Base-by-base conservation (phyloP, 2,797 vertebrate genomes). In the Streptopelia turtur region DNA sequence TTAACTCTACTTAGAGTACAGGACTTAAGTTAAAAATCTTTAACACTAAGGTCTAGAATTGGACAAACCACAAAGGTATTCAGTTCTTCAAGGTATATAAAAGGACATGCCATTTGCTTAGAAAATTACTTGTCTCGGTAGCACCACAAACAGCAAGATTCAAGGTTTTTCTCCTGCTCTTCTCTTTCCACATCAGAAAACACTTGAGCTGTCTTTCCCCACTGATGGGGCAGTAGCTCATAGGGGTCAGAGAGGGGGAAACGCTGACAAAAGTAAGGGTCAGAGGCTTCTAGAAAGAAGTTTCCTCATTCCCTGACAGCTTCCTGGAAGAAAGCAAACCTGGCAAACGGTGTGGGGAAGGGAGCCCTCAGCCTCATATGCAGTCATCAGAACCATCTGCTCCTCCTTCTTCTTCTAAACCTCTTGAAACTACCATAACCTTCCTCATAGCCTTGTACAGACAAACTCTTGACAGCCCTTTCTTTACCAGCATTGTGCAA, bases 171-270 rank as follows among this genome's bases (percentile, higher is more conserved):
- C 13, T 78, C 24, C 13, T n/a, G 15, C 35, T 92, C 27, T 68
- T 78, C 22, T 43, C 47, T 60, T 77, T 16, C 13, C 20, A 18
- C 13, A 13, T 10, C 25, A 68, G 52, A 28, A 71, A 71, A 60
- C 7, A 6, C 10, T 74, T 1, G 0, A 22, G 24, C 17, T 70
- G 5, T 37, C 39, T 15, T 49, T 52, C 25, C 21, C 30, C 30
- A n/a, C 8, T 41, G 10, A 20, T 8, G 25, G 13, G 3, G 37
- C n/a, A 52, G 39, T 10, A 33, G 43, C 9, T 28, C 17, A 14
- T 1, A 5, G 1, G 3, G 49, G 17, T 6, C 4, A 1, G 22
- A 76, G 35, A 47, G 3, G 3, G 10, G 30, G 14, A 77, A 80
- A 71, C 16, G 25, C 13, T 56, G 52, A 33, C 5, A 4, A 49